phyloP scores from a whole-genome alignment of 2,797 vertebrate genomes.

The Phylloscopus collybita region DNA sequence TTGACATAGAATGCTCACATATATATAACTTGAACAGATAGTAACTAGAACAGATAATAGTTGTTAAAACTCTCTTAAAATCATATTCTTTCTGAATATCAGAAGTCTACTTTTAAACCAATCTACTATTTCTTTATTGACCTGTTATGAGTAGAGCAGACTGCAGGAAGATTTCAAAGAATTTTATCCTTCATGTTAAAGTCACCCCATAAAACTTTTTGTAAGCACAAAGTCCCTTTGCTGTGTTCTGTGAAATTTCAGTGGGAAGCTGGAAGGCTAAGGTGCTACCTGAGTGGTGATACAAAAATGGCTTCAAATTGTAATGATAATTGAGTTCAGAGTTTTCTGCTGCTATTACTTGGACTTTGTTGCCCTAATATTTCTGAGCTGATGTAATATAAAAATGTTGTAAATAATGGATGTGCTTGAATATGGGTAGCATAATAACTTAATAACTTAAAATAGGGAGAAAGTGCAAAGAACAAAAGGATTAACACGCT shows the following conservation, averaged over 20 bases:
- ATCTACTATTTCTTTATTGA: background rate
- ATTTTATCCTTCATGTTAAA: background rate
- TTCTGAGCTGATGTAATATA: background rate
- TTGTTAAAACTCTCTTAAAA: background rate
- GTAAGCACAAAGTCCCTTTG: background rate
- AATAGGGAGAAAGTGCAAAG: background rate
- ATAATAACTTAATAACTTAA: too few species aligned
- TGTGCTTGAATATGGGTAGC: background rate
- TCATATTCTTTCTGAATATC: background rate
- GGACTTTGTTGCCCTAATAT: background rate
- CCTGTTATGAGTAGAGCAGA: background rate
- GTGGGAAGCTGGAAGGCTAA: background rate
- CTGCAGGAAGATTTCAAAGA: background rate
- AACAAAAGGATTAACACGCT: background rate
- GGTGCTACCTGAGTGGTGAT: fast-evolving
- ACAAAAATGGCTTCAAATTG: background rate
- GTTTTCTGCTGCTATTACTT: background rate
- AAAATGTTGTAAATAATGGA: background rate
- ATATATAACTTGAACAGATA: background rate
- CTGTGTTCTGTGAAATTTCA: background rate
- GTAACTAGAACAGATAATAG: background rate
- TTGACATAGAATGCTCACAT: background rate
- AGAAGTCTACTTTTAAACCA: background rate
- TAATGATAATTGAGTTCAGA: background rate
- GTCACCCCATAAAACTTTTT: background rate